Base-by-base conservation (phyloP, 2,113 vertebrate genomes). In the Gavialis gangeticus region DNA sequence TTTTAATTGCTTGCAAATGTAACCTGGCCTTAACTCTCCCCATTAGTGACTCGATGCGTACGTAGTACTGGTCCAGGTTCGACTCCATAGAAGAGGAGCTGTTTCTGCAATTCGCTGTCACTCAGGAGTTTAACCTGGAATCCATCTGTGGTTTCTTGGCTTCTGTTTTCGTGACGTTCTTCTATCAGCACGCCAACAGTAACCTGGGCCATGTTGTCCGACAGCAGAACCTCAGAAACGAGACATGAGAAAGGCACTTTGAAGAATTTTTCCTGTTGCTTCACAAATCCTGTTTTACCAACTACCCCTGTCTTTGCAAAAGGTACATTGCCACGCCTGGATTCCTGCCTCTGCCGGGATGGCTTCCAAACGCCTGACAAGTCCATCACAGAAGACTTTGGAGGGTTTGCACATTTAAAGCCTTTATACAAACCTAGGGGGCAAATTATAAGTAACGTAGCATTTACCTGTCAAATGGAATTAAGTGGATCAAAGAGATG, bases 61-160 rank as follows among this genome's bases (percentile, higher is more conserved):
- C 98, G 98, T 55, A 98, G 95, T 90, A 99, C 98, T 6, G 99
- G 98, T 57, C 99, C 99, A n/a, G 98, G 96, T 92, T 97, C 97
- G 55, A 98, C 89, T 57, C 99, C 98, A 57, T 97, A 96, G 84
- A 93, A 85, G 12, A 97, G 88, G 28, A 99, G 97, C 16, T 96
- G 87, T 3, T 94, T 94, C 87, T 97, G 98, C 55, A 99, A 97
- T 27, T 98, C 97, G 10, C 79, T 77, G 84, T 99, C 98, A 46
- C 95, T 98, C 93, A 99, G 90, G 85, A 57, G 79, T 63, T 94
- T 95, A 7, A 97, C 93, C 18, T 98, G 97, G 82, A 96, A 93
- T 75, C 96, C 89, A 73, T 97, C 88, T 28, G 59, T 54, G 67
- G 82, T 17, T 10, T 83, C 63, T n/a, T 90, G 84, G 90, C 91